These are phyloP conservation scores for Coluber constrictor DNA, from an alignment of 2,797 vertebrate species.

Conservation along the genomic window DNA sequence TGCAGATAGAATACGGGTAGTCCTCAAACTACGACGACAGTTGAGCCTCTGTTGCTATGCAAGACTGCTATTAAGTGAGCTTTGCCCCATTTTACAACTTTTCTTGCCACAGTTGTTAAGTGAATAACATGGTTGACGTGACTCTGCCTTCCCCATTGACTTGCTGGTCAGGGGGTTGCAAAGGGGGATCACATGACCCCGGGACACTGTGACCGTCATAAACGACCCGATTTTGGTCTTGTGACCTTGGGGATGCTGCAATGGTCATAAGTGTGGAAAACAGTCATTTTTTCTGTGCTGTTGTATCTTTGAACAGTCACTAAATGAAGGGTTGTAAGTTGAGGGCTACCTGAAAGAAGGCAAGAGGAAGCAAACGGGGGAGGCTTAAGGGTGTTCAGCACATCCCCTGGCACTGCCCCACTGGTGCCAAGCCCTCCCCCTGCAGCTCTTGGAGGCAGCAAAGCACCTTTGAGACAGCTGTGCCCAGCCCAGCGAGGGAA, in stretches of 20 bases:
- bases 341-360: not conserved
- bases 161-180: not conserved
- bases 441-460: not conserved
- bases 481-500: rapidly evolving
- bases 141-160: not conserved
- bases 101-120: not conserved
- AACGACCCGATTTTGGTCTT: no score
- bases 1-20: not conserved
- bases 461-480: not conserved
- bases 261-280: not conserved
- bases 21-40: not conserved
- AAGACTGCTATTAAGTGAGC: not conserved
- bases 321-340: rapidly evolving
- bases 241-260: not conserved
- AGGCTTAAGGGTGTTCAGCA: not conserved
- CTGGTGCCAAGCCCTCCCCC: not conserved
- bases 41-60: not conserved
- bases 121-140: not conserved
- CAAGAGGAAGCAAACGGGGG: not conserved
- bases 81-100: not conserved
- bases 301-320: not conserved
- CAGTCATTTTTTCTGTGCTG: not conserved
- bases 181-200: no score
- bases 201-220: not conserved
- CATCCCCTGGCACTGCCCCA: not conserved